Evolutionary conservation across 2,888 invertebrate genomes (phyloP), one percentile per base, ranked within the genome.

Genomic region (Allophyes oxyacanthae): DNA sequence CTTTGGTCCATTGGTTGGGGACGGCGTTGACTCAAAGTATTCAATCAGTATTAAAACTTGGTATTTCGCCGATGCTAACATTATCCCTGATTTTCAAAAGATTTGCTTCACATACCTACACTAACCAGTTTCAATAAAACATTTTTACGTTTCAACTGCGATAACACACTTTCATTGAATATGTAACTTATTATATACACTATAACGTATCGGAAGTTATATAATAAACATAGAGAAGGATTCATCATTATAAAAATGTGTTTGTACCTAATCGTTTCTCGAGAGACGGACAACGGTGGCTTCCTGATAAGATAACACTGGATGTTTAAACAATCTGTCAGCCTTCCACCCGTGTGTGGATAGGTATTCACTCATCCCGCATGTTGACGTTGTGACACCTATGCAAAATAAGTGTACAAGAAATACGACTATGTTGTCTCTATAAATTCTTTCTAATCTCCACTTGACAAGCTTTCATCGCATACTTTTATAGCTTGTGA

Each of bases 181-280:
- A 58, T 51, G 49, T 20, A 20, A 20, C 20, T 3, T n/a, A n/a
- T n/a, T n/a, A n/a, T n/a, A n/a, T n/a, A n/a, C n/a, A n/a, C n/a
- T n/a, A n/a, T n/a, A 20, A 20, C 20, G 20, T 45, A 40, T 42
- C 59, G 79, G 74, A 77, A 80, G 75, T 73, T 51, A 59, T 73
- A 71, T 72, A 75, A 59, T 73, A 71, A 72, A 74, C 60, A 61
- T n/a, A 42, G 46, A 52, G 66, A 71, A 57, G 55, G 65, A 77
- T 79, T 76, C 64, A 81, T 83, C 81, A 75, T 53, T 75, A 77
- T 80, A 75, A 79, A 86, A 85, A 82, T 71, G 69, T 82, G 78
- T 72, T 65, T 64, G 63, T 67, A n/a, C n/a, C n/a, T n/a, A 67
- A 67, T 75, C 72, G 52, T 62, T 64, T 66, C 67, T 64, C 60